Percentiles rank a stretch among this genome's conserved stretches.
phyloP scores from a whole-genome alignment of 2,888 invertebrate genomes.

The Ectobius pallidus region DNA sequence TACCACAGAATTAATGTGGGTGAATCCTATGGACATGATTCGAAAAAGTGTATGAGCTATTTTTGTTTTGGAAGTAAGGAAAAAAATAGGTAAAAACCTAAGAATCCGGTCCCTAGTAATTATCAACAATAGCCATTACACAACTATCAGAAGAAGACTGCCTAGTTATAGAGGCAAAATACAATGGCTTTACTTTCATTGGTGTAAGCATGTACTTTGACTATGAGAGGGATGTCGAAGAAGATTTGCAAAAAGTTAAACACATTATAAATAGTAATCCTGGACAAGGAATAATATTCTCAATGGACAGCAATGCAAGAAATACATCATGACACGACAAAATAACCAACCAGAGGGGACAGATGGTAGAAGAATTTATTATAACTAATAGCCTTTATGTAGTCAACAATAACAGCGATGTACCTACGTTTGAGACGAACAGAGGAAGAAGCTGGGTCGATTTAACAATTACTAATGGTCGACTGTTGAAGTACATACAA shows the following conservation, averaged over 20 bases:
- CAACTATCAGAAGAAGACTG: background rate
- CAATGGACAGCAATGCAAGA: background rate
- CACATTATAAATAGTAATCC: background rate
- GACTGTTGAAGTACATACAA: background rate
- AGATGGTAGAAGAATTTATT: background rate
- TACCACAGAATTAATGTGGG: too few species aligned
- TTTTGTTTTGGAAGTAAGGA: too few species aligned
- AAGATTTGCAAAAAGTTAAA: background rate
- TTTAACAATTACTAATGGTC: background rate
- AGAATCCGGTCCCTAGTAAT: too few species aligned
- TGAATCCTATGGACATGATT: too few species aligned
- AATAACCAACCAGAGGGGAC: background rate
- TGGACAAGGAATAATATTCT: background rate
- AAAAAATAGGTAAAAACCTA: too few species aligned
- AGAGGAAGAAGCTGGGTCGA: background rate
- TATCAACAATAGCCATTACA: background rate
- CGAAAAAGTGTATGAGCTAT: too few species aligned
- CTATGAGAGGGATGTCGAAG: background rate
- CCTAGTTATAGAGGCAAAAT: background rate
- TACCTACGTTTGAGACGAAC: background rate
- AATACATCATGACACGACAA: background rate
- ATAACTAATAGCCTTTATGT: background rate
- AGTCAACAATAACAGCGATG: background rate
- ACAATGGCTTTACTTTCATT: background rate
- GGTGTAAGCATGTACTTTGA: background rate